These are phyloP conservation scores for Synanthedon vespiformis DNA, from an alignment of 2,888 invertebrate genomes.

Conservation along the genomic window DNA sequence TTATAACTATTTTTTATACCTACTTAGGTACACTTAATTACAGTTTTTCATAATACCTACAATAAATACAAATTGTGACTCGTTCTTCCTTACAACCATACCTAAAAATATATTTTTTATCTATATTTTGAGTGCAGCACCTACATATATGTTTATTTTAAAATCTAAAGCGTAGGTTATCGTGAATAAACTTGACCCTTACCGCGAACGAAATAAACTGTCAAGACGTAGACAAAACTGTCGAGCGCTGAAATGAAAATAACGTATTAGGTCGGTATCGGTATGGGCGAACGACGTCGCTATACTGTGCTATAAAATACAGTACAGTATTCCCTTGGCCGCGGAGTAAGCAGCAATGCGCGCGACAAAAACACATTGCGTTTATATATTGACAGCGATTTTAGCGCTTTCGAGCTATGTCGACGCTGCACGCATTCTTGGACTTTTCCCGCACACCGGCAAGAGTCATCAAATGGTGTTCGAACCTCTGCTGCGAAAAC, in stretches of 20 bases:
- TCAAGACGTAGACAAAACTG: conserved; percentile 8
- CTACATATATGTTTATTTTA: too few species aligned
- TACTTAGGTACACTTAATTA: too few species aligned
- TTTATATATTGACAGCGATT: conserved; percentile 18
- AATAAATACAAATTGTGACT: too few species aligned
- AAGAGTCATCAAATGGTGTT: conserved; percentile 75
- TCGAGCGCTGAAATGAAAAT: conserved; percentile 22
- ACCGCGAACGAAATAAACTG: neutral
- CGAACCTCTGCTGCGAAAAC: conserved; percentile 61
- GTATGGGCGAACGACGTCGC: conserved; percentile 3
- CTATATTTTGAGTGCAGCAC: too few species aligned
- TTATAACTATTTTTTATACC: too few species aligned
- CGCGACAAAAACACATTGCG: conserved; percentile 27
- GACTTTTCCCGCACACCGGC: conserved; percentile 70
- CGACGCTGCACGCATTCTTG: conserved; percentile 61
- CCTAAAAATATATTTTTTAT: too few species aligned
- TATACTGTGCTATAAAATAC: neutral
- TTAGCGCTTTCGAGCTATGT: conserved; percentile 26
- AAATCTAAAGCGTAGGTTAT: too few species aligned
- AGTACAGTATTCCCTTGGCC: conserved; percentile 15
- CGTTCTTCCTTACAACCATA: too few species aligned
- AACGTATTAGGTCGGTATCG: conserved; percentile 9
- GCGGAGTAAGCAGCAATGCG: conserved; percentile 6
- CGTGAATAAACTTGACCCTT: too few species aligned
- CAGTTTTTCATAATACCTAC: too few species aligned